Base-by-base conservation (phyloP, 2,888 invertebrate species). In the Amiota minor region DNA sequence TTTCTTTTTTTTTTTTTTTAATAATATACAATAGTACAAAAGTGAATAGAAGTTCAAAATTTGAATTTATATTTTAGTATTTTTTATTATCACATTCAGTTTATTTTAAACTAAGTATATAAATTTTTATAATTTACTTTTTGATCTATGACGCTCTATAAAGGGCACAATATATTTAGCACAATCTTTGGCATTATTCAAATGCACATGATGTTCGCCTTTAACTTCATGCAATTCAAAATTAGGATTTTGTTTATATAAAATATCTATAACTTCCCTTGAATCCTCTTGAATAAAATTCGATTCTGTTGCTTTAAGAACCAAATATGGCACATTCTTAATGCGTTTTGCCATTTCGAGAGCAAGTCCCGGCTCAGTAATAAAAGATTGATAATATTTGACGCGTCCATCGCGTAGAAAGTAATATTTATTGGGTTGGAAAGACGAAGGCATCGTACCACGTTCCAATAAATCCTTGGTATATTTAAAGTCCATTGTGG, bases 131-230 rank as follows among this genome's bases (percentile, higher is more conserved):
- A 35, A 35, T 35, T 35, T 35, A 35, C 35, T 35, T 35, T 35
- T 35, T 35, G 82, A 80, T 1, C 84, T 76, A 59, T 82, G 74
- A 1, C 23, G 72, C 0, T 71, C 49, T 12, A 86, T n/a, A 65
- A 87, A 86, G 10, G 80, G 81, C 20, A 83, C 69, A 35, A 85
- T 75, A 9, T 74, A 67, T 20, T 77, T 93, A 93, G 74, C 93
- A 90, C 16, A 94, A 86, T 82, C 82, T 80, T 92, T 91, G 1
- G 95, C 92, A 80, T 92, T 89, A 75, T 92, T 93, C 74, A 95
- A 90, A 89, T 95, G 95, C n/a, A 93, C 91, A 86, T 95, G 95
- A 89, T 95, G 95, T 2, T 91, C 92, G 1, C 95, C 95, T 18
- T 90, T 89, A 0, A 95, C 88, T 71, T 91, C 90, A 74, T 93